Base-by-base conservation (phyloP, 2,113 vertebrate genomes). In the Sisor rabdophorus region DNA sequence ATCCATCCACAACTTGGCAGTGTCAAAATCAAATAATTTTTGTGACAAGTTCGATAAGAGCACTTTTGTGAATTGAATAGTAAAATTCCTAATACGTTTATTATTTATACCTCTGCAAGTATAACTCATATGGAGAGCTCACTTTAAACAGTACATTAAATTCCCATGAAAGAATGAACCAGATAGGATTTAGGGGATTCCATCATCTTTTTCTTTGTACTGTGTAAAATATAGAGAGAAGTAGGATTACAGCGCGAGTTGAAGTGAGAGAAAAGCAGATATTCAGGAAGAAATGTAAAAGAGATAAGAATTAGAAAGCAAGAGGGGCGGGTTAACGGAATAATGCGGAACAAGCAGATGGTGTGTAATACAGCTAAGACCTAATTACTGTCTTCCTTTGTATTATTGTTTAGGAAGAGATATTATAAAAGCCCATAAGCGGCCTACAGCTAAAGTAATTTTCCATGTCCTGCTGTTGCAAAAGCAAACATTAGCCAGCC, bases 321-420 rank as follows among this genome's bases (percentile, higher is more conserved):
- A 73, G 72, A 32, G 50, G 63, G 54, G 77, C 76, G 65, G 30
- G 58, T 71, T 59, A 19, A 47, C 16, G 36, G 24, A 22, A 30
- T 12, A 19, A 53, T 22, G 28, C 16, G n/a, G 65, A 30, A 11
- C 70, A 68, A 85, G 71, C 86, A 88, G 88, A 85, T 84, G 86
- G 86, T 71, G 63, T 77, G 80, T 85, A 87, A 86, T 81, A 80
- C 81, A 75, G 76, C 81, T 85, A 78, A 81, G 79, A 81, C 83
- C 84, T 85, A 71, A 86, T 86, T 85, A 84, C 58, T 83, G 82
- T 71, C 81, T 84, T 84, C 73, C 80, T 64, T 17, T 81, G 85
- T 84, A 83, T 86, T 87, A 87, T 84, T 86, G 84, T 87, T 87
- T 82, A 76, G 76, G 76, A 88, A 88, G 87, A 80, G 85, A 88